These are phyloP conservation scores for Scalopus aquaticus DNA, from an alignment of 2,113 vertebrate species.

Conservation along the genomic window DNA sequence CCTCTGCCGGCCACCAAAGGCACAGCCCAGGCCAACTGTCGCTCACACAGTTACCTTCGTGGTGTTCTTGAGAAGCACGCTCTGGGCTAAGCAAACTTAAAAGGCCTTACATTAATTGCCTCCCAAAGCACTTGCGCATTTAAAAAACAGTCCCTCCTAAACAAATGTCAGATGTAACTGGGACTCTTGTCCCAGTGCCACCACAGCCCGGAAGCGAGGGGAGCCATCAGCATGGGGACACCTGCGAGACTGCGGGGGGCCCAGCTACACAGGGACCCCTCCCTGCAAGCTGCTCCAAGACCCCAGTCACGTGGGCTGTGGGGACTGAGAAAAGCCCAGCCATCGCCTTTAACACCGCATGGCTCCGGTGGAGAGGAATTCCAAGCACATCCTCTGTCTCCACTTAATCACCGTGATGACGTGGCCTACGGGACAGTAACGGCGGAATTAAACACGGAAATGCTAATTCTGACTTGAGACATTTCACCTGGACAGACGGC, in stretches of 20 bases:
- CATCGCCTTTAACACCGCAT: constrained; percentile 41
- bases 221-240: neutral
- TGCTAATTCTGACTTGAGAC: constrained; percentile 70
- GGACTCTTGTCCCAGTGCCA: constrained; percentile 1
- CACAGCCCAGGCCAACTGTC: neutral
- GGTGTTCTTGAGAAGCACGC: neutral
- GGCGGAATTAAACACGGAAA: constrained; percentile 63
- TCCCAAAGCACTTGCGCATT: neutral
- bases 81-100: constrained; percentile 42
- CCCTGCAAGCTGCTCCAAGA: neutral
- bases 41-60: neutral
- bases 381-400: constrained; percentile 50
- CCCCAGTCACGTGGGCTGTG: neutral
- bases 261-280: neutral
- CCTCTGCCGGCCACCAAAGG: neutral
- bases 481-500: neutral
- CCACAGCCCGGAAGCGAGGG: neutral
- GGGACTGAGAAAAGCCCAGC: neutral
- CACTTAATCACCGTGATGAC: constrained; percentile 52
- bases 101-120: constrained; percentile 16
- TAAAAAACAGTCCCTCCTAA: constrained; percentile 21
- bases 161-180: neutral
- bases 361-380: constrained; percentile 43
- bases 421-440: constrained; percentile 35
- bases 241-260: neutral